These are phyloP conservation scores for Lophius americanus DNA, from an alignment of 2,797 vertebrate species.

Conservation along the genomic window DNA sequence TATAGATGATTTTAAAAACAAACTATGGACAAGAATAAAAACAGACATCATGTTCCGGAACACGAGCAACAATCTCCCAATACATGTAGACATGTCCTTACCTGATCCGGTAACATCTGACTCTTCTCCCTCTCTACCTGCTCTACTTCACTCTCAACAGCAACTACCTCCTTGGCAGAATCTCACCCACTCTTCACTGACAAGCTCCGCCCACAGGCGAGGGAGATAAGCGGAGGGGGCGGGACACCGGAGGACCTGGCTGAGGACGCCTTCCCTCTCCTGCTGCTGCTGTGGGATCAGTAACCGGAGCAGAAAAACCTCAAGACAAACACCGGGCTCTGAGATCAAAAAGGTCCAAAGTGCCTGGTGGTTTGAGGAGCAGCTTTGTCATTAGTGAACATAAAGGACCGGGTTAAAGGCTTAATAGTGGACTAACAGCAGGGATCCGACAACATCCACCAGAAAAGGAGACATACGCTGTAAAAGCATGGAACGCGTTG, in stretches of 20 bases:
- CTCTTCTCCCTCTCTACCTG: slow-evolving; percentile 28
- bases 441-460: background rate
- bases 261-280: slow-evolving; percentile 46
- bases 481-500: too few relatives aligned
- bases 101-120: slow-evolving; percentile 67
- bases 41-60: background rate
- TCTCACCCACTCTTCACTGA: slow-evolving; percentile 34
- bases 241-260: slow-evolving; percentile 39
- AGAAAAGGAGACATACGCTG: background rate
- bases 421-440: background rate
- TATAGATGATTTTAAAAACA: background rate
- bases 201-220: slow-evolving; percentile 66
- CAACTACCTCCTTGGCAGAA: slow-evolving; percentile 64
- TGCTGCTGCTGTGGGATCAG: slow-evolving; percentile 37
- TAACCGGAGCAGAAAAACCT: slow-evolving; percentile 60
- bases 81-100: slow-evolving; percentile 65
- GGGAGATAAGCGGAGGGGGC: slow-evolving; percentile 30
- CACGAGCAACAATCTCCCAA: slow-evolving; percentile 10
- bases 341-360: slow-evolving; percentile 77
- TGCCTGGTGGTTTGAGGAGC: slow-evolving; percentile 38
- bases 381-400: slow-evolving; percentile 70
- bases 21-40: background rate
- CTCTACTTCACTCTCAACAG: slow-evolving; percentile 38
- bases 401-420: slow-evolving; percentile 42
- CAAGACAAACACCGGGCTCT: slow-evolving; percentile 64